Base-by-base conservation (phyloP, 2,888 invertebrate species). In the Vanessa cardui region DNA sequence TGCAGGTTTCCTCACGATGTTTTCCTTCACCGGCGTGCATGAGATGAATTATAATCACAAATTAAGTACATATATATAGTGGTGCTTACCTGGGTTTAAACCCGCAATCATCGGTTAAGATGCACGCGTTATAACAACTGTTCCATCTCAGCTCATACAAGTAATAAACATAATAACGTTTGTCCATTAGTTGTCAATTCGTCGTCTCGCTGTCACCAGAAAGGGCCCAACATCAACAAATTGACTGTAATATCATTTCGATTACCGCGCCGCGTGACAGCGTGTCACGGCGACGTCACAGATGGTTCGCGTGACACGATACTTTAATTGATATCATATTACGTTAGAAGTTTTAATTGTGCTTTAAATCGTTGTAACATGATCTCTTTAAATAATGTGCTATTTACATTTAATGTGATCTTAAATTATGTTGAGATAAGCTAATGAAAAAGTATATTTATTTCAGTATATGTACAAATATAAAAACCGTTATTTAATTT, bases 251-350 rank as follows among this genome's bases (percentile, higher is more conserved):
- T 63, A 66, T 66, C 45, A 64, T 66, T 49, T 60, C 66, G 61
- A 66, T 62, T 62, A 49, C 46, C 6, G 49, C n/a, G 12, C 66
- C 46, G 47, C 16, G 46, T 60, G 65, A 54, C 66, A 44, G 18
- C 54, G 33, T 62, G 66, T 63, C 62, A 63, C 45, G n/a, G 46
- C 50, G 15, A 21, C 60, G 50, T 60, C 52, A 65, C 60, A 64
- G 58, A 58, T 49, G 46, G 56, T 58, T 54, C 52, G 65, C 49
- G 54, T 50, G 65, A 68, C 49, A 49, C 62, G 20, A 16, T 21
- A 6, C 31, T 49, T 46, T 68, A 70, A 70, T 70, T 65, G 56
- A 60, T 70, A 68, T 65, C 62, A 68, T 62, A 52, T 68, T 66
- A 58, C 68, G 44, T 64, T 33, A 39, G 49, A 64, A 62, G 39